These are phyloP conservation scores for Orycteropus afer DNA, from an alignment of 2,113 vertebrate species.

Conservation along the genomic window DNA sequence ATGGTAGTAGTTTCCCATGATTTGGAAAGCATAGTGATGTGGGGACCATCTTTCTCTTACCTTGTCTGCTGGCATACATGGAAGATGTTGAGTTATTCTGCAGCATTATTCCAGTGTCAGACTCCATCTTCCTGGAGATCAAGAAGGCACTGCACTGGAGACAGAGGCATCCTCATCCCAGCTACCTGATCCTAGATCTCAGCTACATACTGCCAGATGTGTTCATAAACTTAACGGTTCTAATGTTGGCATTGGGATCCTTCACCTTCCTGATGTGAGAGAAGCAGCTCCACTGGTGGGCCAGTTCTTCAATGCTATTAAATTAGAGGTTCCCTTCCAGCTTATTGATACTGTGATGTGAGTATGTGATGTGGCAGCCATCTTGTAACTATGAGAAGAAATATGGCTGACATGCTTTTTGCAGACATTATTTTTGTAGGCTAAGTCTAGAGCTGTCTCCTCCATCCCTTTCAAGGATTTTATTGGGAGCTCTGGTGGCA, in stretches of 20 bases:
- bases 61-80: background rate
- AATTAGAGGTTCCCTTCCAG: background rate
- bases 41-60: background rate
- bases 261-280: background rate
- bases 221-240: background rate
- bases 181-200: background rate
- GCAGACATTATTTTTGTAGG: fast-evolving
- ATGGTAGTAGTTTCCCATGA: background rate
- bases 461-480: background rate
- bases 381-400: slow-evolving; percentile 14
- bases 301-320: background rate
- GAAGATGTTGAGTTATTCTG: background rate
- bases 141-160: background rate
- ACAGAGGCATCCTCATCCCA: background rate
- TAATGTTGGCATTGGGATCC: background rate
- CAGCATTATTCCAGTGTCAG: too few species aligned
- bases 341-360: background rate
- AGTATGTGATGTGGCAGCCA: background rate
- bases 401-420: background rate
- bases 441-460: background rate
- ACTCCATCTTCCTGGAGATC: background rate
- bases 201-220: background rate
- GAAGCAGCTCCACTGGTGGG: background rate
- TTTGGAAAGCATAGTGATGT: background rate
- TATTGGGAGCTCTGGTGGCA: too few species aligned